phyloP scores from a whole-genome alignment of 2,113 vertebrate genomes.

The Phaethornis superciliosus region DNA sequence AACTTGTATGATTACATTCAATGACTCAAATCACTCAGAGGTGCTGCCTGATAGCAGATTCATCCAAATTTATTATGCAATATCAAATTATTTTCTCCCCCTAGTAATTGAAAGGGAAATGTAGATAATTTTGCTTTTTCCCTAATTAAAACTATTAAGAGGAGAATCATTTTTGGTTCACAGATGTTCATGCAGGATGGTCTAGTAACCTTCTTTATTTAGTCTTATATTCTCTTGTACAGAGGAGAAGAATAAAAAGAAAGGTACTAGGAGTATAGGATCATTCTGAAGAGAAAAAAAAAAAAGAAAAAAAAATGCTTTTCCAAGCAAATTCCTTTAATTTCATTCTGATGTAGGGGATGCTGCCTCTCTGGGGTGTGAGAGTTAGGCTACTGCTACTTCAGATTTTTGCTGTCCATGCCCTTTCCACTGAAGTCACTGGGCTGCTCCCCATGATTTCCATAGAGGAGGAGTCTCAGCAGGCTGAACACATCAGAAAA shows the following conservation, averaged over 20 bases:
- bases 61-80: not conserved
- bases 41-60: not conserved
- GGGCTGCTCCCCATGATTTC: not conserved
- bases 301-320: not conserved
- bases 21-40: not conserved
- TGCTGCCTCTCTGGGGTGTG: not conserved
- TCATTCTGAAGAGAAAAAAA: not conserved
- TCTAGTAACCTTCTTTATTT: not conserved
- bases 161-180: not conserved
- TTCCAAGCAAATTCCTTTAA: not conserved
- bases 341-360: not conserved
- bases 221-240: not conserved
- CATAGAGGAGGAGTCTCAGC: not conserved
- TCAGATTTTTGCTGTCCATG: not conserved
- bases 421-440: not conserved
- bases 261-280: not conserved
- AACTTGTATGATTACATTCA: not conserved
- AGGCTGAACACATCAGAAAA: fast-evolving
- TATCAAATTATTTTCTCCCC: not conserved
- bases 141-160: not conserved
- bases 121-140: not conserved
- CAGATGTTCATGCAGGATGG: not conserved
- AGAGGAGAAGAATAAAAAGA: not conserved
- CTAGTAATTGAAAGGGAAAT: not conserved
- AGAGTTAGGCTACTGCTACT: not conserved